Conservation (phyloP, 2,888 invertebrate species). For the Coelinius sp. region DNA sequence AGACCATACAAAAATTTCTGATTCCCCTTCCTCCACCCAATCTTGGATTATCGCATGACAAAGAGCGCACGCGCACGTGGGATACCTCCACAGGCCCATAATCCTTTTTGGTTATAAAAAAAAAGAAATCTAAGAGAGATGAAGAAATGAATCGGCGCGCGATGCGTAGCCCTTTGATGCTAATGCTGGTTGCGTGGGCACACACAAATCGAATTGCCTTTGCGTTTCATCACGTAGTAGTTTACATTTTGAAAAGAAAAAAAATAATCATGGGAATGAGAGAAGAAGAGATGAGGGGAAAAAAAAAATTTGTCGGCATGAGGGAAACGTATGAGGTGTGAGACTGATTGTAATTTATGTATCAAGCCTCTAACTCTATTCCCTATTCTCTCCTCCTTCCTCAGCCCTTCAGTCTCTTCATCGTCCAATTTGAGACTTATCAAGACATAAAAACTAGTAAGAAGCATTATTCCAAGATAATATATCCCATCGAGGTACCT, state of each 20-base stretch:
- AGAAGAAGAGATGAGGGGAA: too few species aligned
- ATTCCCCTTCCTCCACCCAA: constrained; percentile 10
- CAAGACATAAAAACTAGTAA: neutral
- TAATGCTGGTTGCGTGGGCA: constrained; percentile 58
- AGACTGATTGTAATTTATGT: constrained; percentile 67
- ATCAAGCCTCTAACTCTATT: constrained; percentile 20
- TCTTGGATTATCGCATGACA: constrained; percentile 54
- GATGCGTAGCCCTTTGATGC: constrained; percentile 62
- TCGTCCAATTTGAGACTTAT: constrained; percentile 17
- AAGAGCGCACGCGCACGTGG: constrained; percentile 43
- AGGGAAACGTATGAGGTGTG: neutral
- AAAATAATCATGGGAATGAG: constrained; percentile 9
- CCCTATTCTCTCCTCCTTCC: too few species aligned
- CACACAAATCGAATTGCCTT: constrained; percentile 68
- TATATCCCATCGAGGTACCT: neutral
- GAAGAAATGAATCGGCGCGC: constrained; percentile 48
- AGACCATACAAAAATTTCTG: constrained; percentile 10
- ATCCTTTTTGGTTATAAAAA: constrained; percentile 54
- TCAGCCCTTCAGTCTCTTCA: neutral
- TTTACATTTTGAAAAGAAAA: constrained; percentile 13
- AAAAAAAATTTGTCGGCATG: neutral
- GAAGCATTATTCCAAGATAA: neutral
- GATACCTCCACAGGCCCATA: constrained; percentile 47
- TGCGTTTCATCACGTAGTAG: constrained; percentile 67
- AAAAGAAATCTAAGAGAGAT: constrained; percentile 30